Evolutionary conservation across 2,888 invertebrate genomes (phyloP).

Genomic region (Ommatoiulus sabulosus): DNA sequence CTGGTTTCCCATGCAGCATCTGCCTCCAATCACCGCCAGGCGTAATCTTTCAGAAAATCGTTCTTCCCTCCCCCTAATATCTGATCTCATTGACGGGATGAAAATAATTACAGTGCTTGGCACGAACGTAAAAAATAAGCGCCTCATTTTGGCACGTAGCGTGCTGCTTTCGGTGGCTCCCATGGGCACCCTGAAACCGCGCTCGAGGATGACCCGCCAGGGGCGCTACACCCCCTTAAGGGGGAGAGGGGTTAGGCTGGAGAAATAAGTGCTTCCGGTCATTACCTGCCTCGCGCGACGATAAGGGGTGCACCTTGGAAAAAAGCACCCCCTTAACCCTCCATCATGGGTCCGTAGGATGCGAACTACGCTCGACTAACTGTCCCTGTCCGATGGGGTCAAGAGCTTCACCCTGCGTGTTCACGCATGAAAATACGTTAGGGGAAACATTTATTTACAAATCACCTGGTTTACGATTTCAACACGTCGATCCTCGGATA

Average conservation of each 20-base stretch:
- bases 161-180: conserved; percentile 20
- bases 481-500: too few species aligned
- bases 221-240: background rate
- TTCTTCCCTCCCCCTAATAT: conserved; percentile 15
- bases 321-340: conserved; percentile 18
- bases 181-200: background rate
- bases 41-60: conserved; percentile 39
- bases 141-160: conserved; percentile 41
- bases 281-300: background rate
- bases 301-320: conserved; percentile 32
- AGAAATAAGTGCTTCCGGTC: conserved; percentile 24
- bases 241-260: background rate
- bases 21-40: conserved; percentile 29
- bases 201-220: background rate
- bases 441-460: too few species aligned
- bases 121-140: conserved; percentile 1
- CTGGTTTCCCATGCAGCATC: background rate
- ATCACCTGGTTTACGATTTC: too few species aligned
- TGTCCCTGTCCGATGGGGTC: conserved; percentile 29
- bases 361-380: conserved; percentile 32
- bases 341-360: background rate
- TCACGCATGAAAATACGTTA: background rate
- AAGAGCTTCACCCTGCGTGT: background rate
- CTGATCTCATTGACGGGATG: conserved; percentile 25
- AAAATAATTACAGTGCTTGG: conserved; percentile 17